These are phyloP conservation scores for Cydia fagiglandana DNA, from an alignment of 1,140 invertebrate species.

Conservation along the genomic window DNA sequence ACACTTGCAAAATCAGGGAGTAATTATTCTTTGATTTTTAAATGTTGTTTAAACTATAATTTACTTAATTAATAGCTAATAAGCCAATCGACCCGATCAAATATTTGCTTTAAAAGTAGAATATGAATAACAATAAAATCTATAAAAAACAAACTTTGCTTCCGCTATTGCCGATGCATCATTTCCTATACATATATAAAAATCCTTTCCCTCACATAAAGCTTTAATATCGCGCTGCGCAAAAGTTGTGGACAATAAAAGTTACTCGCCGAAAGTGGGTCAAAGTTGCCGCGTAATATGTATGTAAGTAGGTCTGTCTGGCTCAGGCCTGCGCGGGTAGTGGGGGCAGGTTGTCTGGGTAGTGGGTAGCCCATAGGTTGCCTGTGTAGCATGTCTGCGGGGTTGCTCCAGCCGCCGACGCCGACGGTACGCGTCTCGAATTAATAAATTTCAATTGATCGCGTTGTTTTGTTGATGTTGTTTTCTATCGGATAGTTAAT, in stretches of 20 bases:
- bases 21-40: not conserved
- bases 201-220: not conserved
- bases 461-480: constrained; percentile 10
- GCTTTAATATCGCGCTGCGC: constrained; percentile 32
- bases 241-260: constrained; percentile 57
- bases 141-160: constrained; percentile 28
- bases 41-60: not conserved
- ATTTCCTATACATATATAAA: not conserved
- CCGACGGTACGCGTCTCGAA: constrained; percentile 45
- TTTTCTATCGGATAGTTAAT: not conserved
- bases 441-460: constrained; percentile 47
- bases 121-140: constrained; percentile 32
- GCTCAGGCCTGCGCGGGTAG: constrained; percentile 27
- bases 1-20: not conserved
- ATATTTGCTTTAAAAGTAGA: not conserved
- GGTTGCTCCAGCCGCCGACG: constrained; percentile 38
- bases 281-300: constrained; percentile 58
- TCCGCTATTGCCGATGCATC: not conserved
- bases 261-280: constrained; percentile 59
- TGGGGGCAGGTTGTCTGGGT: constrained; percentile 35
- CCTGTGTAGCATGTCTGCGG: not conserved
- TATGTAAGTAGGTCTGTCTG: constrained; percentile 50
- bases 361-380: not conserved
- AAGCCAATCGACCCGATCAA: not conserved
- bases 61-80: no score